A percentile compares a stretch with the other conserved stretches of the same genome.
Conservation (phyloP, 2,113 vertebrate species). For the Neotoma lepida region DNA sequence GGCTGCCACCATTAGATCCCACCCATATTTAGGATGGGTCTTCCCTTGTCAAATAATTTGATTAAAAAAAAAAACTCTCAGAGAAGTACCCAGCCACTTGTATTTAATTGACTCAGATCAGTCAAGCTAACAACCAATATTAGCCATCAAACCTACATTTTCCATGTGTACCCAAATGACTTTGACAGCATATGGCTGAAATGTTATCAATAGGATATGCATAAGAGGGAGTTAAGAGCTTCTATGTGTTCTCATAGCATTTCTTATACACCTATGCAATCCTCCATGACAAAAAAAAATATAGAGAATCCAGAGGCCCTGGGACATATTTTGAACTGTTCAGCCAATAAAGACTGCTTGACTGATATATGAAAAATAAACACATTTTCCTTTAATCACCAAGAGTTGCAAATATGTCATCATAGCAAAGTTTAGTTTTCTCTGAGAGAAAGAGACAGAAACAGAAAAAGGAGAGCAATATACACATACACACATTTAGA, state of each 20-base stretch:
- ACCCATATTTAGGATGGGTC: too few relatives aligned
- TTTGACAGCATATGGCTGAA: too few relatives aligned
- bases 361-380: not conserved
- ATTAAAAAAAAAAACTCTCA: too few relatives aligned
- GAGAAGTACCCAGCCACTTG: too few relatives aligned
- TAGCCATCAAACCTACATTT: too few relatives aligned
- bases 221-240: not conserved
- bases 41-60: too few relatives aligned
- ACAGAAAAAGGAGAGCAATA: too few relatives aligned
- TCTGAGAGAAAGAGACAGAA: too few relatives aligned
- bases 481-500: not conserved
- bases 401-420: not conserved
- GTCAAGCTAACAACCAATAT: too few relatives aligned
- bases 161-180: too few relatives aligned
- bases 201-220: not conserved
- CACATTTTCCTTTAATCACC: not conserved
- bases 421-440: not conserved
- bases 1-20: too few relatives aligned
- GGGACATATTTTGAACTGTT: not conserved
- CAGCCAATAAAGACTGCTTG: not conserved
- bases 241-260: not conserved
- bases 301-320: not conserved
- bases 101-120: too few relatives aligned
- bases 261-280: not conserved
- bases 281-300: not conserved